Conservation (phyloP, 1,140 invertebrate genomes). For the Drosophila sucinea region DNA sequence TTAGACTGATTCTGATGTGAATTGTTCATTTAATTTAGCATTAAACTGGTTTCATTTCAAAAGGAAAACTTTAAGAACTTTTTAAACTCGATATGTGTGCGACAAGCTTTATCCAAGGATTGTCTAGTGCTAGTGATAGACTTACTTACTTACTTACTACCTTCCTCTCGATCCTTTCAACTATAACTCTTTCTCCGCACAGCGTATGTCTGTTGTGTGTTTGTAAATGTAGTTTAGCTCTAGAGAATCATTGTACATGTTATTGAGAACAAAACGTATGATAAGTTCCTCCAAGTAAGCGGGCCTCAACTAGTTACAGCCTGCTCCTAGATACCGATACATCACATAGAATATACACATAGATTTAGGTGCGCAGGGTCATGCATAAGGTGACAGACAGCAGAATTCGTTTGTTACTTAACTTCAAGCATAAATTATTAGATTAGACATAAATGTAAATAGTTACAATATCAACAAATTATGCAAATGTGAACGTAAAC, state of each 20-base stretch:
- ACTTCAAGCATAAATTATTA: constrained; percentile 28
- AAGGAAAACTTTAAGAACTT: constrained; percentile 22
- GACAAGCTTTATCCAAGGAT: constrained; percentile 24
- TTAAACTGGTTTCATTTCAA: constrained; percentile 58
- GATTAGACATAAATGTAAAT: constrained; percentile 44
- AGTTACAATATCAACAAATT: constrained; percentile 44
- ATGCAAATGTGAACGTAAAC: constrained; percentile 54
- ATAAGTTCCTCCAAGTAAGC: constrained; percentile 78
- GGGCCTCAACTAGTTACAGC: constrained; percentile 37
- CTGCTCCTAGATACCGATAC: constrained; percentile 35
- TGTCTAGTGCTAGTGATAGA: constrained; percentile 76
- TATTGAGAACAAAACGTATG: constrained; percentile 60
- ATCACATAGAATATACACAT: constrained; percentile 31
- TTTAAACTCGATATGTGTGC: constrained; percentile 21
- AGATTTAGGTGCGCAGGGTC: constrained; percentile 8
- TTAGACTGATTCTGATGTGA: constrained; percentile 61
- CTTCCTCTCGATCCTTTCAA: constrained; percentile 25
- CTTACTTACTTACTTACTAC: constrained; percentile 45
- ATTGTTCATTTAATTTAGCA: constrained; percentile 46
- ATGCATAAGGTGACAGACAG: constrained; percentile 41
- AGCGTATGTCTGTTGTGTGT: constrained; percentile 17
- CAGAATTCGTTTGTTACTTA: constrained; percentile 15
- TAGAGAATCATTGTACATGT: constrained; percentile 71
- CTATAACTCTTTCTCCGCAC: constrained; percentile 28
- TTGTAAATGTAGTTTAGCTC: constrained; percentile 48